Base-by-base conservation (phyloP, 2,797 vertebrate species). In the Austrolebias charrua region DNA sequence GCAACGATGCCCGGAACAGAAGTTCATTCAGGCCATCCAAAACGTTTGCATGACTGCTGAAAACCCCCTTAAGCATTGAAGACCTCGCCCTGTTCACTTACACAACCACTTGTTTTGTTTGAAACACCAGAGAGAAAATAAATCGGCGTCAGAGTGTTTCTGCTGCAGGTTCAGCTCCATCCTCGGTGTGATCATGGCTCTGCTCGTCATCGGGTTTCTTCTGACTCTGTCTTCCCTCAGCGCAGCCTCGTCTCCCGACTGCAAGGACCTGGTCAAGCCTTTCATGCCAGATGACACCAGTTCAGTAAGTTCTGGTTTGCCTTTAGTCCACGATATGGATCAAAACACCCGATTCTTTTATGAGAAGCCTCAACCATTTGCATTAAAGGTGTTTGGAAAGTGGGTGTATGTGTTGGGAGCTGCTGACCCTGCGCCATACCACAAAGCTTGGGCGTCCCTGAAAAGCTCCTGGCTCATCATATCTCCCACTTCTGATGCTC, bases 341-440 rank as follows among this genome's bases (percentile, higher is more conserved):
- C n/a, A 16, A 43, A 19, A 11, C 46, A 15, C 28, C 6, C 6
- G 9, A 11, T 42, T 60, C 52, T 2, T 40, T 11, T 24, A 10
- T 40, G 38, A 40, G 9, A 40, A 4, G 3, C 3, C 13, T 28
- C 15, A 56, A 14, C 28, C 24, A 18, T 66, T 9, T 63, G 35
- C 1, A 12, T 66, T 29, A 8, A 88, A 92, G 90, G 33, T 90
- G 3, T 86, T 87, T 69, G 90, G 90, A 15, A 90, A 83, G 66
- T 92, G 90, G 90, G 83, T 91, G 59, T 91, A 89, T 24, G 86
- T 84, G 56, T 80, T 90, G 88, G 90, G 89, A 58, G 83, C 89
- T 28, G 89, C 84, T 20, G 89, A 90, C 59, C 90, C 90, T 1
- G 54, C 69, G 44, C 69, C 62, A 1, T 91, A 91, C 70, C 88